phyloP scores from a whole-genome alignment of 2,888 invertebrate species.

The Parasteatoda lunata region DNA sequence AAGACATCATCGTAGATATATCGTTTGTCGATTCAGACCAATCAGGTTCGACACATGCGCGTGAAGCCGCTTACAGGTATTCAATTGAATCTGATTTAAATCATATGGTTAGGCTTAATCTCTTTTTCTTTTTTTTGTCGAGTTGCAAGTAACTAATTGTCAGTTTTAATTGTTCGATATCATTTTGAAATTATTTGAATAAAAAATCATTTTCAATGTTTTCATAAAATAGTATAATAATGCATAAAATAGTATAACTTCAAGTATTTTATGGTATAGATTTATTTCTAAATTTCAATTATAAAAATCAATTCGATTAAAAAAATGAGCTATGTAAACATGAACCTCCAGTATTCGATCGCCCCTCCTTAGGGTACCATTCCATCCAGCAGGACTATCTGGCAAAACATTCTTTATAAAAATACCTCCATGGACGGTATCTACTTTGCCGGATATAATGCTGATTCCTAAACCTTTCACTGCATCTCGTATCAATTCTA shows the following conservation, averaged over 20 bases:
- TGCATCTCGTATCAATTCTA: conserved; percentile 83
- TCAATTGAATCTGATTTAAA: no score
- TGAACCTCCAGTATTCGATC: conserved; percentile 86
- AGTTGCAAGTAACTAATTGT: no score
- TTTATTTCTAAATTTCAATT: no score
- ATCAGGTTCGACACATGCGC: no score
- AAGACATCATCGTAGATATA: no score
- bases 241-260: background rate
- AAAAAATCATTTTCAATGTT: background rate
- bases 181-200: background rate
- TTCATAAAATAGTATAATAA: background rate
- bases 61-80: no score
- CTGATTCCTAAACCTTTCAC: conserved; percentile 94
- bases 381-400: conserved; percentile 92
- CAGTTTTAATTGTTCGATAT: no score
- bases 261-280: background rate
- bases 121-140: no score
- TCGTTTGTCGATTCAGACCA: no score
- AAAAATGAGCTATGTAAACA: background rate
- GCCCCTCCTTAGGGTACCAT: conserved; percentile 86
- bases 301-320: no score
- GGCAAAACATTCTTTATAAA: conserved; percentile 97
- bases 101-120: no score
- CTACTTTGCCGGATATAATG: conserved; percentile 91
- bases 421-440: conserved; percentile 82